Evolutionary conservation across 2,888 invertebrate genomes (phyloP).

Genomic region (Epirrhoe tristata): DNA sequence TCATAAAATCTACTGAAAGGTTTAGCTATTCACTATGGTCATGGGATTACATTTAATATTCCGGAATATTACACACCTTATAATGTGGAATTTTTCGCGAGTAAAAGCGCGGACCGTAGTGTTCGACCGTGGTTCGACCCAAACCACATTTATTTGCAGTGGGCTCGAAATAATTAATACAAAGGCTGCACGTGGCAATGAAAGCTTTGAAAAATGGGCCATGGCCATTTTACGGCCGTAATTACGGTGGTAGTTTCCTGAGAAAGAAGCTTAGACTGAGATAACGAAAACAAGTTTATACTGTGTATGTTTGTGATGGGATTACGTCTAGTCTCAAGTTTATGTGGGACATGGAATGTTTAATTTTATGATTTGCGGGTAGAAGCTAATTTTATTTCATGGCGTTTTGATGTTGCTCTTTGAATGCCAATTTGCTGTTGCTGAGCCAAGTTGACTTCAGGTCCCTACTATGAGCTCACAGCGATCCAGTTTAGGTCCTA

Average conservation of each 20-base stretch:
- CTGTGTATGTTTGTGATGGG: constrained; percentile 21
- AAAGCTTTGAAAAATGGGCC: too few relatives aligned
- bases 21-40: too few relatives aligned
- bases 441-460: background rate
- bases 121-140: too few relatives aligned
- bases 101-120: too few relatives aligned
- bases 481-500: too few relatives aligned
- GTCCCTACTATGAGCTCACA: too few relatives aligned
- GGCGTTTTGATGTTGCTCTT: background rate
- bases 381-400: constrained; percentile 1
- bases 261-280: constrained; percentile 3
- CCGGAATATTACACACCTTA: too few relatives aligned
- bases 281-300: constrained; percentile 25
- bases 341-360: constrained; percentile 9
- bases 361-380: constrained; percentile 2
- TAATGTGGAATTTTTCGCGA: too few relatives aligned
- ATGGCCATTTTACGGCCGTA: background rate
- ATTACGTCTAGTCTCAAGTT: constrained; percentile 13
- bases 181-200: too few relatives aligned
- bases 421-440: background rate
- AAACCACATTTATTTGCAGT: background rate
- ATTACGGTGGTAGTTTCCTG: background rate
- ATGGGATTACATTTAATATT: too few relatives aligned
- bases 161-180: background rate
- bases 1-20: too few relatives aligned